A percentile compares a stretch with the other conserved stretches of the same genome.
These are phyloP conservation scores for Chloroclysta siterata DNA, from an alignment of 2,888 invertebrate species.

Conservation along the genomic window DNA sequence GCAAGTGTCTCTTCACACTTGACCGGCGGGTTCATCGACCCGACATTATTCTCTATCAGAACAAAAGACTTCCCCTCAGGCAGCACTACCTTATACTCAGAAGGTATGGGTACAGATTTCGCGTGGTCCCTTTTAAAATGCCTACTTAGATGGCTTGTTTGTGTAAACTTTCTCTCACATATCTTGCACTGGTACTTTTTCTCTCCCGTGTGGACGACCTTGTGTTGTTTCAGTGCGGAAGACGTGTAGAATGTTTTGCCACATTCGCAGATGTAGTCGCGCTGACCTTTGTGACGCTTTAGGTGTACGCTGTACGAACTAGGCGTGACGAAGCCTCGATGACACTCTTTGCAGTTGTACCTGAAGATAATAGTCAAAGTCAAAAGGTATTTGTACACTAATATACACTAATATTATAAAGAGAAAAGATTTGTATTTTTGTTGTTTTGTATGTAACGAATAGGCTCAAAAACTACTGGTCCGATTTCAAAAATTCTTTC, in stretches of 20 bases:
- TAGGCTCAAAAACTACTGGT: no score
- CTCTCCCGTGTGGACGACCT: slow-evolving; percentile 76
- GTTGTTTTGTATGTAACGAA: no score
- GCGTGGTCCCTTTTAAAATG: slow-evolving; percentile 77
- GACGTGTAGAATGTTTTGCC: slow-evolving; percentile 80
- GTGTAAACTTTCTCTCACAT: slow-evolving; percentile 76
- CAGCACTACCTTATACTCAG: slow-evolving; percentile 64
- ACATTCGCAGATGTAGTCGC: slow-evolving; percentile 77
- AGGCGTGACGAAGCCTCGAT: slow-evolving; percentile 74
- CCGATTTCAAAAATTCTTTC: no score
- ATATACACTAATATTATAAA: no score
- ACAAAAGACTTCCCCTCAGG: slow-evolving; percentile 45
- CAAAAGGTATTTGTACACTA: background rate
- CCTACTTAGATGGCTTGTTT: slow-evolving; percentile 73
- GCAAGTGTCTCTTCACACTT: slow-evolving; percentile 23
- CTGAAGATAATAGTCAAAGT: slow-evolving; percentile 47
- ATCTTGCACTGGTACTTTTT: slow-evolving; percentile 78
- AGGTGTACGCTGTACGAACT: slow-evolving; percentile 75
- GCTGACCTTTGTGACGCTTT: slow-evolving; percentile 75
- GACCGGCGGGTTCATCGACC: slow-evolving; percentile 31
- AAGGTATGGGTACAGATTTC: slow-evolving; percentile 64
- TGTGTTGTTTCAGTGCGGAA: slow-evolving; percentile 75
- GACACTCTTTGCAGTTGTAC: slow-evolving; percentile 73
- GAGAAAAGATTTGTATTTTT: no score
- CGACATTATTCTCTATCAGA: slow-evolving; percentile 46